These are phyloP conservation scores for Acrocephalus arundinaceus DNA, from an alignment of 2,113 vertebrate genomes.

Conservation along the genomic window DNA sequence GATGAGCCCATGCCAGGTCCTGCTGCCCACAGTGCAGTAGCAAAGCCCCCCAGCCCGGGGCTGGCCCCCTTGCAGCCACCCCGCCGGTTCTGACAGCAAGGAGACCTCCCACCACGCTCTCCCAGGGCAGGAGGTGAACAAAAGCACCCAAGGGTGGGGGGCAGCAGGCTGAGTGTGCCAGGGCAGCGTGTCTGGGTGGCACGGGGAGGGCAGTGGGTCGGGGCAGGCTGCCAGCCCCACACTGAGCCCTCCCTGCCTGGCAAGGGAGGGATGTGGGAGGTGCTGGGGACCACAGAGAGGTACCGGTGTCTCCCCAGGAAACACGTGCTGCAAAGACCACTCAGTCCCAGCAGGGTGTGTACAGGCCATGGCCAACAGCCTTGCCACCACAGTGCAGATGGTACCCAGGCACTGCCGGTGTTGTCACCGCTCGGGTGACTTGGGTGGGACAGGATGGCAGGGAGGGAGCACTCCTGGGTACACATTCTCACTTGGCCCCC, in stretches of 20 bases:
- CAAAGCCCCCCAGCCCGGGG: not conserved
- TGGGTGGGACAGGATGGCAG: not conserved
- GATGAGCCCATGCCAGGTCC: not conserved
- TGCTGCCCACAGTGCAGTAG: not conserved
- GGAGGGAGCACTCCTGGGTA: not conserved
- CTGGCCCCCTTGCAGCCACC: not conserved
- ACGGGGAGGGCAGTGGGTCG: not conserved
- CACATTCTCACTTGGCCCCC: rapidly evolving
- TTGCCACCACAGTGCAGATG: not conserved
- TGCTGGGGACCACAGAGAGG: not conserved
- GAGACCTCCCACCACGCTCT: not conserved
- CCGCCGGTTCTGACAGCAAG: rapidly evolving
- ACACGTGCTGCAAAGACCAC: not conserved
- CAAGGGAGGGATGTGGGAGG: not conserved
- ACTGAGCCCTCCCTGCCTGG: not conserved
- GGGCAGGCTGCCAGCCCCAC: slow-evolving; percentile 22
- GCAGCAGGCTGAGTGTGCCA: rapidly evolving
- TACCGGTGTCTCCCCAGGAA: rapidly evolving
- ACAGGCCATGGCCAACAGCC: not conserved
- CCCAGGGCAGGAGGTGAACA: not conserved
- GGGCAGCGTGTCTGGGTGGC: not conserved
- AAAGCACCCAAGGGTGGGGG: not conserved
- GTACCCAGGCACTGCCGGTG: not conserved
- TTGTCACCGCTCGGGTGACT: not conserved
- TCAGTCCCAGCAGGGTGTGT: rapidly evolving